Base-by-base conservation (phyloP, 2,888 invertebrate genomes). In the Xestobium rufovillosum region DNA sequence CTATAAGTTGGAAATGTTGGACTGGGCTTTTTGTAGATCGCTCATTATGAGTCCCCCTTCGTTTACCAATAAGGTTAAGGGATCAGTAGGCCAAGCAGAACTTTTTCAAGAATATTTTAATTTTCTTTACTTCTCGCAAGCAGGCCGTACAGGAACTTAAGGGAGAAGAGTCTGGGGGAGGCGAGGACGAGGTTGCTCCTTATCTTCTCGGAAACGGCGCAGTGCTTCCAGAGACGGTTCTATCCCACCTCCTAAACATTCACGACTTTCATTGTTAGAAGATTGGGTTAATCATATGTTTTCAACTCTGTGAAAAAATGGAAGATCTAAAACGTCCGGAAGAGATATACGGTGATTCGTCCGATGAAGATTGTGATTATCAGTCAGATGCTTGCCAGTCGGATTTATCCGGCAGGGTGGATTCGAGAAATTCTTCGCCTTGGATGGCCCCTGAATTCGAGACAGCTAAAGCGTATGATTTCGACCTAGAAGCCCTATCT, bases 141-240 rank as follows among this genome's bases (percentile, higher is more conserved):
- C 23, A 23, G n/a, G 23, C 23, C n/a, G 23, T 23, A 23, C 23
- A 23, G 6, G 23, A 23, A n/a, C 23, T 23, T 23, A 23, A 23
- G 23, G 23, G 23, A n/a, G 23, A 23, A 23, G 23, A 23, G n/a
- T 23, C 23, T 23, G 23, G n/a, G 6, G 6, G 8, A 23, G n/a
- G n/a, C 8, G 23, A 23, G 23, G 23, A 23, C n/a, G 23, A 23
- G 6, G 23, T 23, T n/a, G 23, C n/a, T 23, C n/a, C 23, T 23
- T 23, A 23, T 23, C 23, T n/a, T 23, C 23, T 23, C 23, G 23
- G n/a, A 23, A 23, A n/a, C 23, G 23, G n/a, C 23, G 23, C 23
- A 23, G 23, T n/a, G n/a, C 23, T 23, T 23, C n/a, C 23, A 23
- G 23, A 23, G 23, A 23, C 6, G n/a, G 23, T 6, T 23, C 23